These are phyloP conservation scores for Menidia menidia DNA, from an alignment of 2,797 vertebrate species.

Conservation along the genomic window DNA sequence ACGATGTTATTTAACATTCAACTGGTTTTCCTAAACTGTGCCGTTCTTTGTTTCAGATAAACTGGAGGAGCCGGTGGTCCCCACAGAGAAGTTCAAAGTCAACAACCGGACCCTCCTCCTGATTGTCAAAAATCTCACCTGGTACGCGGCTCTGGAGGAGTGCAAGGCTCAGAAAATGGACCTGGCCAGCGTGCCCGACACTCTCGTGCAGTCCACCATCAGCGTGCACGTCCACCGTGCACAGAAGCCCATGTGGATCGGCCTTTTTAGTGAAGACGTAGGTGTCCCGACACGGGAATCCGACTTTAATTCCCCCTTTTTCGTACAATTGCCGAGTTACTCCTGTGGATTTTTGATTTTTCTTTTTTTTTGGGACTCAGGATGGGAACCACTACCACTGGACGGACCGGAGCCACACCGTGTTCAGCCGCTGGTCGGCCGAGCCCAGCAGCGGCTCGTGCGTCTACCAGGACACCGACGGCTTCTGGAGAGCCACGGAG, in stretches of 20 bases:
- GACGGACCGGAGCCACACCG: conserved; percentile 89
- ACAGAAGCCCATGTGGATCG: conserved; percentile 89
- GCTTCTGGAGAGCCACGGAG: conserved; percentile 92
- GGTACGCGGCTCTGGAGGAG: conserved; percentile 84
- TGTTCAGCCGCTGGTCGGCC: conserved; percentile 90
- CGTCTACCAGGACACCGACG: conserved; percentile 90
- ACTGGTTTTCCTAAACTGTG: neutral
- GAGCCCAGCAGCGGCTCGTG: conserved; percentile 84
- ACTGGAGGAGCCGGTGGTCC: conserved; percentile 65
- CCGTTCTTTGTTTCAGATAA: conserved; percentile 70
- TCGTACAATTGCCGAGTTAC: neutral
- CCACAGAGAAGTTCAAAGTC: conserved; percentile 67
- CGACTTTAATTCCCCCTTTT: neutral
- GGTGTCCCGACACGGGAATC: conserved; percentile 10
- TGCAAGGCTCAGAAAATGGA: conserved; percentile 84
- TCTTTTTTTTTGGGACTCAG: conserved; percentile 65
- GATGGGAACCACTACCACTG: conserved; percentile 90
- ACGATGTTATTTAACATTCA: neutral
- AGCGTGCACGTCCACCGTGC: conserved; percentile 78
- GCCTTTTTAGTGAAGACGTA: conserved; percentile 91
- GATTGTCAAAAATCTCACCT: conserved; percentile 87
- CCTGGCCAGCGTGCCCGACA: conserved; percentile 89
- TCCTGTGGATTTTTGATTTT: neutral
- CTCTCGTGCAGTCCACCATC: conserved; percentile 88
- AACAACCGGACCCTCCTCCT: conserved; percentile 85